These are phyloP conservation scores for Phasia obesa DNA, from an alignment of 2,888 invertebrate species.

Conservation along the genomic window DNA sequence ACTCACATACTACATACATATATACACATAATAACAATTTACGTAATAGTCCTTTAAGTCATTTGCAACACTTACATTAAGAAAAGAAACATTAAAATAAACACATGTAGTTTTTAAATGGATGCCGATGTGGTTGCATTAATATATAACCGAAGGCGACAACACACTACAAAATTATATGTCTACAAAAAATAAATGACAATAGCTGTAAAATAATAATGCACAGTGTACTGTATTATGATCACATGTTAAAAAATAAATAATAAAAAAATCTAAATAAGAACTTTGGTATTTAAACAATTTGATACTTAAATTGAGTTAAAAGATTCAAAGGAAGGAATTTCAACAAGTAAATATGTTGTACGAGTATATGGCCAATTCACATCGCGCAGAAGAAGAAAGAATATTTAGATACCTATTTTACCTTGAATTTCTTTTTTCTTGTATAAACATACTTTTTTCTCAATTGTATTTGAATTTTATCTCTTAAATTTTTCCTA, in stretches of 20 bases:
- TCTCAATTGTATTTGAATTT: no score
- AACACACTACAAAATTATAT: conserved; percentile 22
- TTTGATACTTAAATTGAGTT: no score
- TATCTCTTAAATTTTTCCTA: no score
- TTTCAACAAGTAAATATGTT: no score
- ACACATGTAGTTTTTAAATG: conserved; percentile 56
- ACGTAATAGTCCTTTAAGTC: conserved; percentile 60
- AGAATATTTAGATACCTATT: no score
- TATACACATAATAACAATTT: conserved; percentile 57
- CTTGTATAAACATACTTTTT: no score
- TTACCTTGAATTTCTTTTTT: no score
- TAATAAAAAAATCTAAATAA: no score
- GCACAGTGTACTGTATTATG: conserved; percentile 39
- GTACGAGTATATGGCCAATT: no score
- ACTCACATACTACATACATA: not conserved
- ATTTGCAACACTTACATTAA: conserved; percentile 54
- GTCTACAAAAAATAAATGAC: conserved; percentile 26
- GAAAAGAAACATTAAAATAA: conserved; percentile 59
- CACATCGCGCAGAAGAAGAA: no score
- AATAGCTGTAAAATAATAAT: conserved; percentile 35
- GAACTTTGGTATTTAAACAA: no score
- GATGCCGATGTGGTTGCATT: conserved; percentile 66
- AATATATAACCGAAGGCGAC: conserved; percentile 67
- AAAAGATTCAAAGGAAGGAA: no score
- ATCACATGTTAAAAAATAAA: not conserved